Percentiles rank a stretch among this genome's conserved stretches.
These are phyloP conservation scores for Champsocephalus gunnari DNA, from an alignment of 2,797 vertebrate species.

Conservation along the genomic window DNA sequence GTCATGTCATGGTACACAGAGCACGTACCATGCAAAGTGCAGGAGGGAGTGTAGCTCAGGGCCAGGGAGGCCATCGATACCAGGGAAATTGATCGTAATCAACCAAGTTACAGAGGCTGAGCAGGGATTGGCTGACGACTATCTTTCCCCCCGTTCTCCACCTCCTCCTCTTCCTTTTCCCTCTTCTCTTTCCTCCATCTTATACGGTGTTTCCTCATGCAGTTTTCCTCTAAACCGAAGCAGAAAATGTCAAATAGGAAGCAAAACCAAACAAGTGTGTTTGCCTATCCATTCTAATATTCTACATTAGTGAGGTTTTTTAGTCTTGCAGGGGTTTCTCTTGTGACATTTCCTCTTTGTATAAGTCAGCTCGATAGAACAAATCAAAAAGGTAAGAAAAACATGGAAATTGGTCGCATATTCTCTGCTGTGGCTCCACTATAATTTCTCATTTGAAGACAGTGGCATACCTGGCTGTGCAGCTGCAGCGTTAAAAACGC, in stretches of 20 bases:
- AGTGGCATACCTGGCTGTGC: conserved; percentile 86
- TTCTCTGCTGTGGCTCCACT: conserved; percentile 68
- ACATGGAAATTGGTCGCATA: conserved; percentile 55
- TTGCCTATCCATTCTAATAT: conserved; percentile 1
- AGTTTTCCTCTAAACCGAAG: conserved; percentile 40
- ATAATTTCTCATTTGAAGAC: conserved; percentile 88
- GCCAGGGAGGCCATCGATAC: conserved; percentile 87
- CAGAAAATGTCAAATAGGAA: conserved; percentile 43
- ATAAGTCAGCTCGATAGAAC: conserved; percentile 33
- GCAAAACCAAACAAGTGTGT: conserved; percentile 21
- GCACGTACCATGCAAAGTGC: conserved; percentile 87
- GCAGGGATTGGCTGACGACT: conserved; percentile 80
- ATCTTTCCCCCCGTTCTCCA: conserved; percentile 71
- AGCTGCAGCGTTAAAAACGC: conserved; percentile 84
- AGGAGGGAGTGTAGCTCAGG: conserved; percentile 85
- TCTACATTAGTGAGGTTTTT: conserved; percentile 5
- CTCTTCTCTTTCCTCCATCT: conserved; percentile 67
- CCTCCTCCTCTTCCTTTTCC: conserved; percentile 50
- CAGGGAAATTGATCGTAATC: conserved; percentile 89
- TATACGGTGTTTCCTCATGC: conserved; percentile 47
- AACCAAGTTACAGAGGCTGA: conserved; percentile 87
- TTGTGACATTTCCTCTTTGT: conserved; percentile 11
- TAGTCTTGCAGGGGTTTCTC: conserved; percentile 9
- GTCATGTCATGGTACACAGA: conserved; percentile 85
- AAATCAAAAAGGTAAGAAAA: conserved; percentile 36